Percentiles rank a stretch among this genome's conserved stretches.
Evolutionary conservation across 2,888 invertebrate species (phyloP).

Genomic region (Hydrotaea diabolus): DNA sequence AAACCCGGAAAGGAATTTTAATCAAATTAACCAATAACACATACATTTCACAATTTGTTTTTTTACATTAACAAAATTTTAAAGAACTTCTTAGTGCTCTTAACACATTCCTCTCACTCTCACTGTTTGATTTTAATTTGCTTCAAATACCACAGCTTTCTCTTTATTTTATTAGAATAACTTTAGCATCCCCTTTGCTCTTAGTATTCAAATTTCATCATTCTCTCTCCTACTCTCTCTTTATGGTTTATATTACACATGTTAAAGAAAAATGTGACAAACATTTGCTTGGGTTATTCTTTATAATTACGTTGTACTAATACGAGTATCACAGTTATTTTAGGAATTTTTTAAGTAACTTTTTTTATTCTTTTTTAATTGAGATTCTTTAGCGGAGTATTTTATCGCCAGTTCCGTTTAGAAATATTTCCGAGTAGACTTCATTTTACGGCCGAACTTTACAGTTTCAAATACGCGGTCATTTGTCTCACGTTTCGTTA

Average conservation of each 20-base stretch:
- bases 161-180: not conserved
- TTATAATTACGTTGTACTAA: not conserved
- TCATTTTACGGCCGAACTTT: conserved; percentile 40
- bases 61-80: no score
- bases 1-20: no score
- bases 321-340: conserved; percentile 33
- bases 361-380: conserved; percentile 23
- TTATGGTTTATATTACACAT: not conserved
- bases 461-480: conserved; percentile 38
- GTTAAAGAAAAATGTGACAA: not conserved
- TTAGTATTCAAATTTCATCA: not conserved
- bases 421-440: conserved; percentile 7
- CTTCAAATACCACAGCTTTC: not conserved
- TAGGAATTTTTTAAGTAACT: conserved; percentile 41
- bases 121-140: not conserved
- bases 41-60: no score
- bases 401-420: not conserved
- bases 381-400: conserved; percentile 39
- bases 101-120: not conserved
- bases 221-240: not conserved
- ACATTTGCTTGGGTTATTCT: not conserved
- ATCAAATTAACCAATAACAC: no score
- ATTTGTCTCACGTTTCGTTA: not conserved
- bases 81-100: no score
- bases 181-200: not conserved